Evolutionary conservation across 2,797 vertebrate species (phyloP), one percentile per base, ranked within the genome.

Genomic region (Mallotus villosus): DNA sequence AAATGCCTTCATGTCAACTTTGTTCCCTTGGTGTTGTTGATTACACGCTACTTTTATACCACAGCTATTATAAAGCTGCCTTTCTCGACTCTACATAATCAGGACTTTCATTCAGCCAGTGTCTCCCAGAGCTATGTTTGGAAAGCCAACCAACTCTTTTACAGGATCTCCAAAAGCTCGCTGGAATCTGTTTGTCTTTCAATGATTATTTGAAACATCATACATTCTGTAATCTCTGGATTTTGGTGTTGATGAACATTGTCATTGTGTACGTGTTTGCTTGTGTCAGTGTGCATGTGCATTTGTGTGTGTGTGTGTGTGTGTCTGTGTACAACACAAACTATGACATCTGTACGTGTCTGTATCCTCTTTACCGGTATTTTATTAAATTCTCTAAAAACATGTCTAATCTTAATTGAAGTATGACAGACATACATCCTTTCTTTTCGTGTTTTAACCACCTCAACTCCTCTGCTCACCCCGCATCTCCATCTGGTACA

Each of bases 1-100:
- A 59, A 74, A 72, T 53, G 53, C 37, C 49, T 78, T 78, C 21
- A 32, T 70, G n/a, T 24, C 22, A 71, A 22, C 32, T 37, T n/a
- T 68, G 29, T 63, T 32, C 62, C 62, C 11, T 51, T 27, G 21
- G 63, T 73, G 57, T 63, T 60, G 70, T 64, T 51, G 34, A 25
- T 51, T 46, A 27, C 37, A 60, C 55, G 60, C 14, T 64, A 58
- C 58, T 41, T 68, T 68, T 74, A 46, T 68, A 64, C 58, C 63
- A 61, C 65, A 74, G 61, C 66, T 57, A 34, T 55, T 21, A 55
- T 19, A 58, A 24, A 41, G 24, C 27, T 70, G 27, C 25, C 68
- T 53, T 73, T 61, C 25, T 58, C 19, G 27, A n/a, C 68, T 63
- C 64, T 57, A 57, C 9, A 46, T 46, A 32, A 8, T 60, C 64